A percentile compares a stretch with the other conserved stretches of the same genome.
These are phyloP conservation scores for Propithecus deckenii DNA, from an alignment of 2,797 vertebrate genomes.

Conservation along the genomic window DNA sequence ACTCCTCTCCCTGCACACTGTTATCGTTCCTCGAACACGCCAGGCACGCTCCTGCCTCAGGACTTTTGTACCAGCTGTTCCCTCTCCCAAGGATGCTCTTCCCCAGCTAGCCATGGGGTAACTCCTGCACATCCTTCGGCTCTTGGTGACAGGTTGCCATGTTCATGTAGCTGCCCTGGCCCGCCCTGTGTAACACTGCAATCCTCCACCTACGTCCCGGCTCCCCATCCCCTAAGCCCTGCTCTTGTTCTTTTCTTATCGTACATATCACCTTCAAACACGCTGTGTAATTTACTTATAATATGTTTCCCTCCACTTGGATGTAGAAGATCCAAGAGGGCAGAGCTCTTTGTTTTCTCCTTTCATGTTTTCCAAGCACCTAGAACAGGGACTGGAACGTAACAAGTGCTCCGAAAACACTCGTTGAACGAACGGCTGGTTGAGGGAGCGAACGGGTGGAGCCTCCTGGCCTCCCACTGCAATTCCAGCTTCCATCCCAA, in stretches of 20 bases:
- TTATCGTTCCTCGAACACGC: background rate
- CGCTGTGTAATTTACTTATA: background rate
- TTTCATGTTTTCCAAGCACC: background rate
- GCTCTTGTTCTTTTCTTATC: background rate
- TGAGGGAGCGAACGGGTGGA: background rate
- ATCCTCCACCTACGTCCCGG: background rate
- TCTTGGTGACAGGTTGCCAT: background rate
- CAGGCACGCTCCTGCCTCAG: background rate
- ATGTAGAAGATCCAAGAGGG: background rate
- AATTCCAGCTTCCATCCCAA: background rate
- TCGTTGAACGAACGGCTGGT: background rate
- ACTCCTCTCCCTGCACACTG: background rate
- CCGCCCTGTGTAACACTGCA: background rate
- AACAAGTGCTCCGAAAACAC: background rate
- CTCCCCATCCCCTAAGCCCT: background rate
- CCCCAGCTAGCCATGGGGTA: background rate
- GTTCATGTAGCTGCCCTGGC: background rate
- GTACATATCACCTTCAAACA: background rate
- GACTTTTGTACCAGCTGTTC: background rate
- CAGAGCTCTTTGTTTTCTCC: background rate
- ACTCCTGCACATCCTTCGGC: background rate
- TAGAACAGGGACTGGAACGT: background rate
- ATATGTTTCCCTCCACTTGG: background rate
- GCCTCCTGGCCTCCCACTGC: background rate
- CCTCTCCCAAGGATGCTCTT: background rate